Evolutionary conservation across 2,797 vertebrate genomes (phyloP).

Genomic region (Macrochelys suwanniensis): DNA sequence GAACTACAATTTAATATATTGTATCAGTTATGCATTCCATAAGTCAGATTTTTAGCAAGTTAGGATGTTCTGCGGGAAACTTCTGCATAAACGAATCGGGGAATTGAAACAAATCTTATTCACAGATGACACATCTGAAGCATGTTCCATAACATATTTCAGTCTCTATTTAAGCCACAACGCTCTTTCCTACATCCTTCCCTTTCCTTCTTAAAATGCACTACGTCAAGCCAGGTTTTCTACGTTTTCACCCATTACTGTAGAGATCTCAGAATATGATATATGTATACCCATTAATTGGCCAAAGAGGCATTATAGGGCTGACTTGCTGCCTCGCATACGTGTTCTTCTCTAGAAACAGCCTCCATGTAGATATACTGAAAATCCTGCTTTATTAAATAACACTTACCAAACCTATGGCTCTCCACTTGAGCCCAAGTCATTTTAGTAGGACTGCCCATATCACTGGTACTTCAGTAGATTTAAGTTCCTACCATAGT

Average conservation of each 20-base stretch:
- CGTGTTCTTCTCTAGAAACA: accelerated
- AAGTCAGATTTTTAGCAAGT: not conserved
- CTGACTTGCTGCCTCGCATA: not conserved
- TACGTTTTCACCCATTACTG: not conserved
- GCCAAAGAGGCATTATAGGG: not conserved
- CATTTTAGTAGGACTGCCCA: not conserved
- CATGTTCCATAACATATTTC: not conserved
- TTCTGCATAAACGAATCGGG: not conserved
- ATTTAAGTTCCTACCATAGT: not conserved
- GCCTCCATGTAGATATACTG: not conserved
- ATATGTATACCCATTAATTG: not conserved
- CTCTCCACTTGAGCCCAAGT: not conserved
- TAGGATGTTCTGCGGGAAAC: not conserved
- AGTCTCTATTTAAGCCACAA: not conserved
- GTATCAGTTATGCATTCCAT: not conserved
- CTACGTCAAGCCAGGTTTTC: not conserved
- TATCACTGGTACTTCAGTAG: not conserved
- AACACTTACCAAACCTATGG: not conserved
- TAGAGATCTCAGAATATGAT: not conserved
- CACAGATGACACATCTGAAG: not conserved
- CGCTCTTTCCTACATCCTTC: not conserved
- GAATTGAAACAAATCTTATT: not conserved
- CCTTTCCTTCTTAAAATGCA: not conserved
- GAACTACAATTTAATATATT: not conserved
- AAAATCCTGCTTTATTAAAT: not conserved